phyloP scores from a whole-genome alignment of 2,888 invertebrate species.

The Seira musarum region DNA sequence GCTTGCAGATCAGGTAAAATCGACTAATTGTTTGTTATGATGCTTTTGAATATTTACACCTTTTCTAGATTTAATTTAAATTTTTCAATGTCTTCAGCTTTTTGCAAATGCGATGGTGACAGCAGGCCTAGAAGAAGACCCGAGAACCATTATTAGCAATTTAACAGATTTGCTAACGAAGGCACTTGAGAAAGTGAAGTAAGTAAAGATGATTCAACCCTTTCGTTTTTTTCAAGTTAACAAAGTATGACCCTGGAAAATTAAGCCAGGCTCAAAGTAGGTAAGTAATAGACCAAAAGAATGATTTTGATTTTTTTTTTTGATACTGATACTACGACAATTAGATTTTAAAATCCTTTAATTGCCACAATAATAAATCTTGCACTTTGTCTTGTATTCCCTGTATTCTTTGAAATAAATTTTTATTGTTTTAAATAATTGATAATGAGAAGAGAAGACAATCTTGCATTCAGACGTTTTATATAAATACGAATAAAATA shows the following conservation, averaged over 20 bases:
- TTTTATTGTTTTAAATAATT: no score
- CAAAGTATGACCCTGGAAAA: background rate
- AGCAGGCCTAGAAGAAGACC: slow-evolving; percentile 94
- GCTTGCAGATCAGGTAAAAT: slow-evolving; percentile 86
- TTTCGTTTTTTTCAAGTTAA: background rate
- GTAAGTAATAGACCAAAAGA: background rate
- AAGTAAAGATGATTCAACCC: background rate
- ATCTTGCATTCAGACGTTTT: no score
- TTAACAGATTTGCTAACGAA: slow-evolving; percentile 89
- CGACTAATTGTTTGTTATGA: no score
- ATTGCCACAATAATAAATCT: no score
- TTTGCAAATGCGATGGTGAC: slow-evolving; percentile 96
- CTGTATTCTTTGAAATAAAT: no score
- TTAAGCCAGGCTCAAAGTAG: background rate
- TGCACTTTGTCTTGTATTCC: no score
- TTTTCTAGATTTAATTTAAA: background rate
- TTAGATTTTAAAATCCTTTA: no score
- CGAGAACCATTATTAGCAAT: slow-evolving; percentile 85
- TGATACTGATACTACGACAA: no score
- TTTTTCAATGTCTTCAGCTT: slow-evolving; percentile 76
- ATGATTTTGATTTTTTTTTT: background rate
- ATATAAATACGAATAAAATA: no score
- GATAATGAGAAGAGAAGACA: no score
- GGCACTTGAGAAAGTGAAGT: slow-evolving; percentile 80
- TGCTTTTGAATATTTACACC: no score